Base-by-base conservation (phyloP, 2,113 vertebrate species). In the Stigmatopora nigra region DNA sequence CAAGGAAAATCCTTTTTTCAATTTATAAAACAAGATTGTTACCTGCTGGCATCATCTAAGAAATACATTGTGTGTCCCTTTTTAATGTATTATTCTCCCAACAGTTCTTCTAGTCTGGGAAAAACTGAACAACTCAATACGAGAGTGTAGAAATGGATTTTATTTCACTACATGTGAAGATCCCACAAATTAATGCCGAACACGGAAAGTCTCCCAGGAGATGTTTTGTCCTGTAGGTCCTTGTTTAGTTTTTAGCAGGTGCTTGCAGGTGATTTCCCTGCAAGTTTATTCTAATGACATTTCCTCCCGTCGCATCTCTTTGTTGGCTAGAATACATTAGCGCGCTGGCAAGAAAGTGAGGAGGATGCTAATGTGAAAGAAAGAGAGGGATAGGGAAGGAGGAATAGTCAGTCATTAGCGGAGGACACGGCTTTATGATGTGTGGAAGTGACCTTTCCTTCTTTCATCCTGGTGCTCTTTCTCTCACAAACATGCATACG, bases 281-380 rank as follows among this genome's bases (percentile, higher is more conserved):
- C 83, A 78, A 86, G 80, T 85, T 31, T 85, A 86, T 87, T 88
- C 76, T 86, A 87, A 77, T 86, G 82, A 86, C 70, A 80, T 81
- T 84, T 75, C 82, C 64, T 83, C 79, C 78, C 72, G 77, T 78
- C 76, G 79, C 79, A 72, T 83, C 79, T 82, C 81, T 83, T 80
- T 83, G 80, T 83, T 80, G 82, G 73, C 77, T 77, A 68, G 83
- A 89, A 86, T 86, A 86, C 82, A 87, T 86, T 86, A 87, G 75
- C 73, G 76, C 66, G 44, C 67, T 76, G 78, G 76, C 75, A 61
- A 22, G 59, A 75, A 68, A 82, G 76, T 70, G 73, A 71, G 70
- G 72, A 77, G 79, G 82, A 83, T 87, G 85, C 77, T 86, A 84
- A 88, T 86, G 82, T 80, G 65, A 64, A 66, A 59, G 77, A 52